Conservation (phyloP, 2,797 vertebrate species). For the Hydrophis major region DNA sequence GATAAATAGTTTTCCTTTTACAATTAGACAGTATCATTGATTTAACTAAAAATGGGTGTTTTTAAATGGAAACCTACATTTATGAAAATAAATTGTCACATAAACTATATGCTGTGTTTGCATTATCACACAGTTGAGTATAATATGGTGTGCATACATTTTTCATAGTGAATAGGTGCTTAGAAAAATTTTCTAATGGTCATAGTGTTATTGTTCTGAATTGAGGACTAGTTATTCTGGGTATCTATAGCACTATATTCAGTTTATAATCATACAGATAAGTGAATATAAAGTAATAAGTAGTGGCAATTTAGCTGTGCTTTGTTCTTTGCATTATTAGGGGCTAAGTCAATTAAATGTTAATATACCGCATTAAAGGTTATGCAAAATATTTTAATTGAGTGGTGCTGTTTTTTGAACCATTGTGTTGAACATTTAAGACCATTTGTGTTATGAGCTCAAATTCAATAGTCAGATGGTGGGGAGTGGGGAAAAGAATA, state of each 20-base stretch:
- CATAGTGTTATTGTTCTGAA: not conserved
- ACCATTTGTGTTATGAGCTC: not conserved
- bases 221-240: not conserved
- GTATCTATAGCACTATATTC: not conserved
- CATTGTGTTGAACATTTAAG: not conserved
- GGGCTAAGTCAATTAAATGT: not conserved
- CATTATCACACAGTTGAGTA: not conserved
- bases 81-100: not conserved
- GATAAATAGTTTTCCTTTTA: not conserved
- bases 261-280: not conserved
- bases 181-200: not conserved
- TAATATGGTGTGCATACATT: not conserved
- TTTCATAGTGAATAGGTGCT: not conserved
- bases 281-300: not conserved
- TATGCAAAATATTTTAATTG: slow-evolving; percentile 25
- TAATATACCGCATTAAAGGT: not conserved
- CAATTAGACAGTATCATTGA: not conserved
- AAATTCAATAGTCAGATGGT: not conserved
- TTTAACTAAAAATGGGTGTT: not conserved
- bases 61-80: not conserved
- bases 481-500: not conserved
- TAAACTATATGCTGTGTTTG: not conserved
- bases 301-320: not conserved
- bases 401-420: not conserved
- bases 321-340: slow-evolving; percentile 8